Percentiles rank a stretch among this genome's conserved stretches.
phyloP scores from a whole-genome alignment of 2,113 vertebrate genomes.

The Triplophysa tibetana region DNA sequence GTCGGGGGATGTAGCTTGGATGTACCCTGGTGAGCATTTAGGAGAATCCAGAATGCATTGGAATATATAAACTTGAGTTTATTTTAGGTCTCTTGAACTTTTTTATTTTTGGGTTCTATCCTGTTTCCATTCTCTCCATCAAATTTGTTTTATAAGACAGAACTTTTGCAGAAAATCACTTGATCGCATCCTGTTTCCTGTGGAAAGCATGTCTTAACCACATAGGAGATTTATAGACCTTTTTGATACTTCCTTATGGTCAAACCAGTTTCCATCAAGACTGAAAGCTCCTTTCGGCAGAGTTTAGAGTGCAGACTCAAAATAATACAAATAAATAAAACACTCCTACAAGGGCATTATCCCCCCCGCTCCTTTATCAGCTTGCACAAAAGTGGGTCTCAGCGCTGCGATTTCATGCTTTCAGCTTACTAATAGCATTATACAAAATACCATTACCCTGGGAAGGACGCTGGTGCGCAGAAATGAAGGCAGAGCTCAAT shows the following conservation, averaged over 20 bases:
- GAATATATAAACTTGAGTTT: conserved; percentile 46
- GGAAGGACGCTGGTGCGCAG: conserved; percentile 71
- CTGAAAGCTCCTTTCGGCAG: conserved; percentile 6
- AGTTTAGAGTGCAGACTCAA: conserved; percentile 30
- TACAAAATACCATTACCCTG: conserved; percentile 71
- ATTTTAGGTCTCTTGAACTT: conserved; percentile 40
- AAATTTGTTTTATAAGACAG: background rate
- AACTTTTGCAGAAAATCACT: background rate
- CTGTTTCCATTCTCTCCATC: background rate
- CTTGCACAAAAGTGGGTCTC: conserved; percentile 61
- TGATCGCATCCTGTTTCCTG: background rate
- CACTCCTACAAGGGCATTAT: conserved; percentile 49
- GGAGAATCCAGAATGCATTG: conserved; percentile 57
- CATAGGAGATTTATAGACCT: background rate
- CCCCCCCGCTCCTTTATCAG: conserved; percentile 43
- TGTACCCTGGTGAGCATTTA: conserved; percentile 67
- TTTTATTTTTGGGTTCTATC: conserved; percentile 30
- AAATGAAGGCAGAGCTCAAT: conserved; percentile 46
- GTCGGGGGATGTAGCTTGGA: conserved; percentile 63
- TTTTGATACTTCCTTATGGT: background rate
- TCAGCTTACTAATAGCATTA: conserved; percentile 73
- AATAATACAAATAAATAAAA: conserved; percentile 1
- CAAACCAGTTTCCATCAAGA: too few species aligned
- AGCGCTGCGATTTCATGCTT: conserved; percentile 72
- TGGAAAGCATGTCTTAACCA: conserved; percentile 15